phyloP scores from a whole-genome alignment of 2,113 vertebrate genomes.

The Engraulis encrasicolus region DNA sequence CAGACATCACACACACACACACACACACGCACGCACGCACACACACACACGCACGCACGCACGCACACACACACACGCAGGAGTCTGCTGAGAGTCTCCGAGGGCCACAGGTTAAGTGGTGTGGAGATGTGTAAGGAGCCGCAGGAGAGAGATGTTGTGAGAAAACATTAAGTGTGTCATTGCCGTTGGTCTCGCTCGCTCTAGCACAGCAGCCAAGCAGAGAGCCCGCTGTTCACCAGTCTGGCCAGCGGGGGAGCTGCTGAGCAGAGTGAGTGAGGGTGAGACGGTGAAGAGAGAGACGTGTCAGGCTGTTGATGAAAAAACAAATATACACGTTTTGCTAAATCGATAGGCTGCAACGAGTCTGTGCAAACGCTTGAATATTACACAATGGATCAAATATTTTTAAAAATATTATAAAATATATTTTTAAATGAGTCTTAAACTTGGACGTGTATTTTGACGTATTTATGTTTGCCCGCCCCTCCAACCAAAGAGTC shows the following conservation, averaged over 20 bases:
- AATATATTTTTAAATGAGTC: no score
- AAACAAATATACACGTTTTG: not conserved
- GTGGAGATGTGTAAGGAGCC: not conserved
- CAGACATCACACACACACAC: not conserved
- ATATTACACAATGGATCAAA: no score
- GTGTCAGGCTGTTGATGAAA: no score
- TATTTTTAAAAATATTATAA: no score
- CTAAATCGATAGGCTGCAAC: not conserved
- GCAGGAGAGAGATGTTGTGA: constrained; percentile 3
- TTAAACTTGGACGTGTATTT: no score
- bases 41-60: not conserved
- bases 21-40: not conserved
- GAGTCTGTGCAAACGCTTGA: not conserved
- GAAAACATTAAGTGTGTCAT: constrained; percentile 7
- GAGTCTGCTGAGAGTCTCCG: not conserved
- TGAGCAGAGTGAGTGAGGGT: not conserved
- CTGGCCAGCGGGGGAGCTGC: not conserved
- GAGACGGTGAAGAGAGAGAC: no score
- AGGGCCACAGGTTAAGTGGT: constrained; percentile 7
- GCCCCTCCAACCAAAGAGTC: no score
- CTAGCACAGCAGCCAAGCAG: not conserved
- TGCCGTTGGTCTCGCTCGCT: not conserved
- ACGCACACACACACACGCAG: not conserved
- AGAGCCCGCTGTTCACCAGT: not conserved
- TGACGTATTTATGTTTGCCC: no score